Evolutionary conservation across 2,113 vertebrate genomes (phyloP).

Genomic region (Polypterus bichir): DNA sequence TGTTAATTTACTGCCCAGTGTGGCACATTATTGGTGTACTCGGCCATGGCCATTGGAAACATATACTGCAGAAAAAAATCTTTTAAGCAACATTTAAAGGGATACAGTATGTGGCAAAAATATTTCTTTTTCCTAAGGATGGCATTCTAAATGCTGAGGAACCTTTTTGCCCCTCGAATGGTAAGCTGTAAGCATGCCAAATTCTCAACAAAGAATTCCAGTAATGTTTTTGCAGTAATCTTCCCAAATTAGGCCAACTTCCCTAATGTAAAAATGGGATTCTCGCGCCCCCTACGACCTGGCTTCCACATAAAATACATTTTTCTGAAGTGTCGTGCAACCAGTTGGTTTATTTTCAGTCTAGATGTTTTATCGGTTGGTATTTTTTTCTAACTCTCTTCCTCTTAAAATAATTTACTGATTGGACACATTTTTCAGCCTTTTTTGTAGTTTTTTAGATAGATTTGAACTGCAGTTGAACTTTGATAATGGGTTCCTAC

Average conservation of each 20-base stretch:
- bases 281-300: slow-evolving; percentile 53
- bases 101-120: slow-evolving; percentile 12
- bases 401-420: slow-evolving; percentile 59
- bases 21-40: background rate
- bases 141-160: slow-evolving; percentile 39
- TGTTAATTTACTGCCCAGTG: too few species aligned
- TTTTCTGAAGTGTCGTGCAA: slow-evolving; percentile 43
- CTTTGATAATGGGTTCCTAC: slow-evolving; percentile 35
- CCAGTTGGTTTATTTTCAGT: slow-evolving; percentile 60
- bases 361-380: slow-evolving; percentile 60
- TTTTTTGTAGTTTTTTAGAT: slow-evolving; percentile 38
- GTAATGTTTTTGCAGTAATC: slow-evolving; percentile 70
- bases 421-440: slow-evolving; percentile 58
- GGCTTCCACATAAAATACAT: slow-evolving; percentile 43
- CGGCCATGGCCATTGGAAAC: background rate
- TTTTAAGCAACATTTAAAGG: slow-evolving; percentile 15
- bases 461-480: slow-evolving; percentile 34
- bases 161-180: slow-evolving; percentile 38
- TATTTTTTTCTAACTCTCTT: slow-evolving; percentile 31
- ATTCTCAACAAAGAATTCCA: slow-evolving; percentile 58
- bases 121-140: slow-evolving; percentile 20
- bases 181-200: slow-evolving; percentile 50
- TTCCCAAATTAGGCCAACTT: slow-evolving; percentile 93
- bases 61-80: background rate
- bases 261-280: slow-evolving; percentile 48